Conservation (phyloP, 2,113 vertebrate genomes). For the Ochotona curzoniae region DNA sequence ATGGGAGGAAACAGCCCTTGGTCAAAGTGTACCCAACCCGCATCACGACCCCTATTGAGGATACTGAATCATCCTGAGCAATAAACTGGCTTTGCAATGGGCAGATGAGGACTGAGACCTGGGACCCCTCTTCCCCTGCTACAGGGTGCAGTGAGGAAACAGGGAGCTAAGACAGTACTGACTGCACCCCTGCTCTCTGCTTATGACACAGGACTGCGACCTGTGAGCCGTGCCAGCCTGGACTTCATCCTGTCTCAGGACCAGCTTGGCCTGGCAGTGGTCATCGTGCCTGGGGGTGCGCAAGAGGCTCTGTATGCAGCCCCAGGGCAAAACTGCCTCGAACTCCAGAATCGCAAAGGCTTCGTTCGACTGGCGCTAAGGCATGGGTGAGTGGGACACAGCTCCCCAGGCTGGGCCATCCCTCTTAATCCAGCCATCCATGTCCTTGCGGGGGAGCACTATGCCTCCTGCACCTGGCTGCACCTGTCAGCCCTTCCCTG, state of each 20-base stretch:
- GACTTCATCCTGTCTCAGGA: slow-evolving; percentile 83
- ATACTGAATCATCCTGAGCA: no score
- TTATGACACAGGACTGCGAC: slow-evolving; percentile 76
- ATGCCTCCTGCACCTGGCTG: neutral
- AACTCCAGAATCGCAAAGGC: slow-evolving; percentile 86
- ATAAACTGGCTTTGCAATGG: no score
- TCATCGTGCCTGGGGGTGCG: slow-evolving; percentile 89
- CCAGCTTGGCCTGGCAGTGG: slow-evolving; percentile 85
- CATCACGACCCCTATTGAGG: no score
- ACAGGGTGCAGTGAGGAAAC: no score
- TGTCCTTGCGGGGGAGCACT: neutral
- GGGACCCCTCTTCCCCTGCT: no score
- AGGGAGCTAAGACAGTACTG: no score
- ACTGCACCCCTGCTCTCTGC: no score
- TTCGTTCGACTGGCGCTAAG: slow-evolving; percentile 89
- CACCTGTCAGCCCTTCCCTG: neutral
- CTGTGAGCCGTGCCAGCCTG: slow-evolving; percentile 87
- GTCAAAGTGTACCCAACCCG: no score
- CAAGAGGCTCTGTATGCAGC: slow-evolving; percentile 85
- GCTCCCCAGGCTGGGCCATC: no score
- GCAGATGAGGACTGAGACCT: neutral
- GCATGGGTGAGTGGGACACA: slow-evolving; percentile 84
- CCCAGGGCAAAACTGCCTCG: slow-evolving; percentile 84
- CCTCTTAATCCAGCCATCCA: no score
- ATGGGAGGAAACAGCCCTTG: no score